A percentile compares a stretch with the other conserved stretches of the same genome.
Evolutionary conservation across 2,113 vertebrate genomes (phyloP).

Genomic region (Amblyopsis rosae): DNA sequence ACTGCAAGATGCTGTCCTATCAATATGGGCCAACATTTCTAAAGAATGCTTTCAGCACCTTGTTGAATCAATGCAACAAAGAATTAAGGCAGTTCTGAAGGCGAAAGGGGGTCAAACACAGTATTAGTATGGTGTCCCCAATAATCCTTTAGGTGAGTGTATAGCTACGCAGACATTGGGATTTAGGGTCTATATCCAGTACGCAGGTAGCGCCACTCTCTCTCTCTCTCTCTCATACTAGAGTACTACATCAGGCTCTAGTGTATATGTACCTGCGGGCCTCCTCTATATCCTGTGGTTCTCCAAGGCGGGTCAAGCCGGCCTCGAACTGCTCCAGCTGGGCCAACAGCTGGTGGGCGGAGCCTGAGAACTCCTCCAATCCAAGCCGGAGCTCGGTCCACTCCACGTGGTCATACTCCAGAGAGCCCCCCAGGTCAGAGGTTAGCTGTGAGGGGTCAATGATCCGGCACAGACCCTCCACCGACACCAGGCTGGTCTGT

Average conservation of each 20-base stretch:
- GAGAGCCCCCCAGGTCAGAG: slow-evolving; percentile 91
- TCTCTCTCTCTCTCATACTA: neutral
- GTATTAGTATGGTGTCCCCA: too few relatives aligned
- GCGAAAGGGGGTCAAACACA: too few relatives aligned
- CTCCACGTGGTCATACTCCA: slow-evolving; percentile 98
- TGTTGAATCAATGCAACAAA: too few relatives aligned
- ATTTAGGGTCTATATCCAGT: too few relatives aligned
- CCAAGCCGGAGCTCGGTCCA: slow-evolving; percentile 97
- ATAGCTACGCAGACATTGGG: too few relatives aligned
- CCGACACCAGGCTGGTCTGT: slow-evolving; percentile 97
- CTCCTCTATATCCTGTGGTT: slow-evolving; percentile 92
- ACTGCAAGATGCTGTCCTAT: too few relatives aligned
- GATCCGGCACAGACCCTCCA: slow-evolving; percentile 93
- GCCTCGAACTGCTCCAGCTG: slow-evolving; percentile 96
- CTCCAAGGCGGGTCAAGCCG: slow-evolving; percentile 87
- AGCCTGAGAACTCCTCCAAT: slow-evolving; percentile 95
- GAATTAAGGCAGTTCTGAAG: too few relatives aligned
- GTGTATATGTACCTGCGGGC: slow-evolving; percentile 75
- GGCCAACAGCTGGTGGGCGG: slow-evolving; percentile 89
- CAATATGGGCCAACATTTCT: too few relatives aligned
- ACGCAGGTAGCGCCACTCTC: too few relatives aligned
- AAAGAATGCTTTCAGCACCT: too few relatives aligned
- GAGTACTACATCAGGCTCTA: neutral
- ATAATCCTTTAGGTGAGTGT: too few relatives aligned
- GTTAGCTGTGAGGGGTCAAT: slow-evolving; percentile 97